Evolutionary conservation across 2,888 invertebrate genomes (phyloP).

Genomic region (Saturnia pavonia): DNA sequence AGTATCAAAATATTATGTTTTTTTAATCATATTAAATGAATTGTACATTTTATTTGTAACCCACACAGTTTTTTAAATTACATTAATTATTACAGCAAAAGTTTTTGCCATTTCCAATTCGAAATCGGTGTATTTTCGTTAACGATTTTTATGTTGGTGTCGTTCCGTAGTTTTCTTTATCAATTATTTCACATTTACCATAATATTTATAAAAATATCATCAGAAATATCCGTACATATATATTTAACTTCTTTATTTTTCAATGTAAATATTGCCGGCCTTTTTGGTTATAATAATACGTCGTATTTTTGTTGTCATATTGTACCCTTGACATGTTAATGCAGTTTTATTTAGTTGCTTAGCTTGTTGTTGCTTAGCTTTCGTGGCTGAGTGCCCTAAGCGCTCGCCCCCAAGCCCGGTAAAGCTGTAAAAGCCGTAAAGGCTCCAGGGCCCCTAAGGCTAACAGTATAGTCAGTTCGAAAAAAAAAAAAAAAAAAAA

Average conservation of each 20-base stretch:
- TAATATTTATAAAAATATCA: conserved; percentile 1
- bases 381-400: too few species aligned
- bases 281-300: conserved; percentile 68
- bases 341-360: conserved; percentile 24
- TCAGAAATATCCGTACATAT: neutral
- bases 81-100: neutral
- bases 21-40: conserved; percentile 63
- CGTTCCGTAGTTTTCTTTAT: conserved; percentile 23
- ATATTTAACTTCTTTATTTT: neutral
- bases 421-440: too few species aligned
- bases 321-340: conserved; percentile 52
- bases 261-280: conserved; percentile 49
- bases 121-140: conserved; percentile 18
- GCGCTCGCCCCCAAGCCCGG: too few species aligned
- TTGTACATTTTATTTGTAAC: conserved; percentile 32
- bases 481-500: too few species aligned
- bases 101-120: conserved; percentile 10
- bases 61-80: conserved; percentile 20
- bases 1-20: conserved; percentile 79
- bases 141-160: conserved; percentile 19
- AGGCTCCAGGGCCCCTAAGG: too few species aligned
- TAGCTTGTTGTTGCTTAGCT: too few species aligned
- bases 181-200: conserved; percentile 12
- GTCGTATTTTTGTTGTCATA: conserved; percentile 52
- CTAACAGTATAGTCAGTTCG: too few species aligned